Conservation (phyloP, 2,888 invertebrate species). For the Monoplex corrugatus region DNA sequence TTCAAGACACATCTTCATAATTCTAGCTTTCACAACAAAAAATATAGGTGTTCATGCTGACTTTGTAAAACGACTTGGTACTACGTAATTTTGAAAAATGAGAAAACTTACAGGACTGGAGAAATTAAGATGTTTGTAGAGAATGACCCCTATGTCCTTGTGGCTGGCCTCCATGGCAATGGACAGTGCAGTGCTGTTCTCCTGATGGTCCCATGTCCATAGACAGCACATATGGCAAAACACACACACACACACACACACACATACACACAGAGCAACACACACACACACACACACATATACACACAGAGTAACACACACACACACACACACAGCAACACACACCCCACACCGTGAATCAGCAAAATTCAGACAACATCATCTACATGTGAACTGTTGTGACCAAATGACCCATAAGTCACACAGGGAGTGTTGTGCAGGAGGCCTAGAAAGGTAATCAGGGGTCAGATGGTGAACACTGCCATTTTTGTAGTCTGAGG, state of each 20-base stretch:
- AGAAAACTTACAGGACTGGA: slow-evolving; percentile 58
- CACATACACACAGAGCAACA: neutral
- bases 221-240: neutral
- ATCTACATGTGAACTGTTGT: too few species aligned
- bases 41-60: too few species aligned
- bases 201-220: slow-evolving; percentile 83
- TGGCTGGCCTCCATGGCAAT: slow-evolving; percentile 95
- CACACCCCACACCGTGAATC: neutral
- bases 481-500: too few species aligned
- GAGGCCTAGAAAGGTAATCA: too few species aligned
- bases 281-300: neutral
- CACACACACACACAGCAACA: neutral
- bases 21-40: too few species aligned
- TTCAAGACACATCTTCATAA: too few species aligned
- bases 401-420: too few species aligned
- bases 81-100: too few species aligned
- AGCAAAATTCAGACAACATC: too few species aligned
- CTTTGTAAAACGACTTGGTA: too few species aligned
- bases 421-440: too few species aligned
- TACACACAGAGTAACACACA: neutral
- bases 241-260: neutral
- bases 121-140: slow-evolving; percentile 89
- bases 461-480: too few species aligned
- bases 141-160: slow-evolving; percentile 92
- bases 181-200: slow-evolving; percentile 92